Base-by-base conservation (phyloP, 2,888 invertebrate genomes). In the Dicyrtoma fusca region DNA sequence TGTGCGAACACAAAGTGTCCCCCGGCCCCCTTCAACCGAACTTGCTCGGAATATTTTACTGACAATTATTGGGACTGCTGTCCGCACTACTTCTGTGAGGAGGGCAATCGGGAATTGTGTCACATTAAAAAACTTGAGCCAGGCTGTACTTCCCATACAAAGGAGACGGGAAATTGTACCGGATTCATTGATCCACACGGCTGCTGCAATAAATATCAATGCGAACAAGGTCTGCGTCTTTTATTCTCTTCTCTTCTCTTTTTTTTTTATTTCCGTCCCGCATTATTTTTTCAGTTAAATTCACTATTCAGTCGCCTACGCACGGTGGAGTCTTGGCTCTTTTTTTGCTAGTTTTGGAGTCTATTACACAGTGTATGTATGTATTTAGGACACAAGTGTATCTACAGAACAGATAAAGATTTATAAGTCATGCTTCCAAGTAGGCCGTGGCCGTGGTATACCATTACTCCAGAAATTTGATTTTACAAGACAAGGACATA, bases 171-270 rank as follows among this genome's bases (percentile, higher is more conserved):
- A 13, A 75, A 78, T 57, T 78, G 78, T 44, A 51, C 72, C 11
- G 75, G 71, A 19, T 78, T 78, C 49, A 73, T 73, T 21, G 78
- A 78, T 62, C 19, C 57, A 0, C 73, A 76, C 44, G 76, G 78
- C 0, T 78, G 78, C 17, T 78, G 78, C 62, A 73, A 74, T 25
- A 78, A 78, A 21, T 78, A 73, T 62, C 78, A 78, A 66, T 78
- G 78, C 51, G 73, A 74, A 23, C 71, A 66, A 69, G 74, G 75
- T 75, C 61, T 14, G 42, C 8, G 14, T 45, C 14, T 34, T 1
- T 51, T 23, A 3, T 26, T 2, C 14, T 42, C 10, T 17, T 44
- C 13, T 51, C 25, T 53, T 59, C 53, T 11, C 21, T 71, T n/a
- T n/a, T n/a, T n/a, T n/a, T n/a, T n/a, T n/a, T n/a, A n/a, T n/a